Base-by-base conservation (phyloP, 2,797 vertebrate species). In the Semaprochilodus insignis region DNA sequence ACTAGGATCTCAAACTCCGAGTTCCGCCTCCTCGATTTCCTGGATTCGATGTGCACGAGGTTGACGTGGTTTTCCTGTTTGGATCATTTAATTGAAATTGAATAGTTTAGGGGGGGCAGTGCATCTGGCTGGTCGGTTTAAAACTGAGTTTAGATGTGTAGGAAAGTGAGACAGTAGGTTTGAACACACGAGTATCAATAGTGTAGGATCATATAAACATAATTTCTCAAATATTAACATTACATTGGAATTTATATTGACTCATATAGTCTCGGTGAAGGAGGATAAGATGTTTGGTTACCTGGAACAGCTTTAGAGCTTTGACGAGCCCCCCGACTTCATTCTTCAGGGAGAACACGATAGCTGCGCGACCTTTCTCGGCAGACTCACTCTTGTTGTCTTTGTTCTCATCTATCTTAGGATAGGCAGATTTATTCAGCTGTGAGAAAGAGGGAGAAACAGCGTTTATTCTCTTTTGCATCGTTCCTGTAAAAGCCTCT, bases 1-100 rank as follows among this genome's bases (percentile, higher is more conserved):
- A 99, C 95, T 54, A 98, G 97, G 84, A 99, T 97, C 91, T 99
- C 98, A 78, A 99, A 98, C 91, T 99, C 98, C 0, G 98, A 99
- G 93, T 95, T 98, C 87, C 96, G 95, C 89, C 96, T 94, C 90
- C 95, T 98, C 63, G 98, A 99, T 90, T 97, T 98, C 65, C 97
- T 95, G 83, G 98, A 99, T 90, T 99, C 98, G 0, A 99, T 99
- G 88, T 99, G 98, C 34, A 99, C 93, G 74, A 99, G 95, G 86
- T 97, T 99, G 74, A 99, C 96, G 72, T 97, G 98, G 79, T 97
- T 99, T 92, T 99, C 98, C 98, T 99, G 91, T 74, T 74, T n/a
- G 2, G 3, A 3, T 6, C 2, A 36, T 36, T 36, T 36, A 36
- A 3, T 36, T 36, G 36, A 36, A 36, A 36, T 36, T n/a, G n/a